Conservation (phyloP, 1,140 invertebrate species). For the Tetraneura akinire region DNA sequence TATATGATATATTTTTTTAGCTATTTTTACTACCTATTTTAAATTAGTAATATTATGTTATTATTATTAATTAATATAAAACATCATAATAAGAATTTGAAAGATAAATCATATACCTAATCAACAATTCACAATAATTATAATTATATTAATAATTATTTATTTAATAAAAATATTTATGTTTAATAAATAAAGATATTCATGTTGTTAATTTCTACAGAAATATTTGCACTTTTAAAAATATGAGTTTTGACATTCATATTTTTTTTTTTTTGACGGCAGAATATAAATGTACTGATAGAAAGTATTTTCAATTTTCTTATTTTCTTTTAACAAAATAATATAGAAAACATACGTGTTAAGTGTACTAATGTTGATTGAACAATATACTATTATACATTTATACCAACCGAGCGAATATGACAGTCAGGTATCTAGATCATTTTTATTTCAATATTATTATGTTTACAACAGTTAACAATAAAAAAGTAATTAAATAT, state of each 20-base stretch:
- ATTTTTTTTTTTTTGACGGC: background rate
- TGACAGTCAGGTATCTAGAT: background rate
- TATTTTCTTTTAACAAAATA: background rate
- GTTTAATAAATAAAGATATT: no score
- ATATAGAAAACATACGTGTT: background rate
- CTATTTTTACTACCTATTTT: no score
- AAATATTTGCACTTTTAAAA: background rate
- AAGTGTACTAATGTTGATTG: background rate
- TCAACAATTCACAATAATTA: no score
- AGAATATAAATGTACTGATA: background rate
- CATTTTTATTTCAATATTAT: background rate
- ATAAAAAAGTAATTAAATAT: constrained; percentile 20
- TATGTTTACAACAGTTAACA: background rate
- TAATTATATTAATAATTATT: no score
- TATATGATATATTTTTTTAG: no score
- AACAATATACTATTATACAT: background rate
- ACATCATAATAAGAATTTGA: no score
- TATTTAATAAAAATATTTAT: no score
- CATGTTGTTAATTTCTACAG: no score
- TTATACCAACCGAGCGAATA: background rate
- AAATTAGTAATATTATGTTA: no score
- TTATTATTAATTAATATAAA: no score
- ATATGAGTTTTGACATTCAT: constrained; percentile 10
- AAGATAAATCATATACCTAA: no score
- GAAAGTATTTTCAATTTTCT: constrained; percentile 9